Evolutionary conservation across 2,888 invertebrate genomes (phyloP).

Genomic region (Theretra japonica): DNA sequence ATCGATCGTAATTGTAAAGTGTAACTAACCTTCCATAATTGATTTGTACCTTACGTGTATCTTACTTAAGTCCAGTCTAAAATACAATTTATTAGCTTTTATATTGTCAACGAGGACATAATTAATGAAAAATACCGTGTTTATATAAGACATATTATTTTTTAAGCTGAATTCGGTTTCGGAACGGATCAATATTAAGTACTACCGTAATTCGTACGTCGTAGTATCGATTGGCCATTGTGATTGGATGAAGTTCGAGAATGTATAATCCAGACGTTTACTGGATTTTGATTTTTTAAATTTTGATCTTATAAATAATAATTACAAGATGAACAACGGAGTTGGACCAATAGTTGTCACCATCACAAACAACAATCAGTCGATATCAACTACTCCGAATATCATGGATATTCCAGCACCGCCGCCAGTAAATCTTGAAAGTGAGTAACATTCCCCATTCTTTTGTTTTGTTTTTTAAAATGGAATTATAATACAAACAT

Average conservation of each 20-base stretch:
- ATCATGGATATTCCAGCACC: constrained; percentile 33
- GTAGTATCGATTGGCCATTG: not conserved
- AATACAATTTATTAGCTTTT: too few species aligned
- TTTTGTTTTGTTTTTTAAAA: constrained; percentile 10
- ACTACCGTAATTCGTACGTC: too few species aligned
- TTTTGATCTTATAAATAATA: not conserved
- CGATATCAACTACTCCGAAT: constrained; percentile 40
- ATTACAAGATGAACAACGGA: constrained; percentile 52
- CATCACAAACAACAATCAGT: constrained; percentile 43
- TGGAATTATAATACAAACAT: not conserved
- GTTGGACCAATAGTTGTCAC: constrained; percentile 55
- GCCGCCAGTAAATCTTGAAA: constrained; percentile 48
- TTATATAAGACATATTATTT: not conserved
- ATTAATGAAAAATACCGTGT: too few species aligned
- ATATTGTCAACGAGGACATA: too few species aligned
- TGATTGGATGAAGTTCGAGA: not conserved
- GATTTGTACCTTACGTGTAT: too few species aligned
- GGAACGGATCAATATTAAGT: not conserved
- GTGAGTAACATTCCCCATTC: constrained; percentile 42
- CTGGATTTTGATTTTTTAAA: too few species aligned
- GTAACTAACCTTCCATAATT: too few species aligned
- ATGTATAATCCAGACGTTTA: not conserved
- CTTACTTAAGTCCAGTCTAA: too few species aligned
- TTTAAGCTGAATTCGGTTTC: not conserved
- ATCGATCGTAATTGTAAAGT: too few species aligned